Evolutionary conservation across 1,140 invertebrate species (phyloP).

Genomic region (Helicoverpa armigera): DNA sequence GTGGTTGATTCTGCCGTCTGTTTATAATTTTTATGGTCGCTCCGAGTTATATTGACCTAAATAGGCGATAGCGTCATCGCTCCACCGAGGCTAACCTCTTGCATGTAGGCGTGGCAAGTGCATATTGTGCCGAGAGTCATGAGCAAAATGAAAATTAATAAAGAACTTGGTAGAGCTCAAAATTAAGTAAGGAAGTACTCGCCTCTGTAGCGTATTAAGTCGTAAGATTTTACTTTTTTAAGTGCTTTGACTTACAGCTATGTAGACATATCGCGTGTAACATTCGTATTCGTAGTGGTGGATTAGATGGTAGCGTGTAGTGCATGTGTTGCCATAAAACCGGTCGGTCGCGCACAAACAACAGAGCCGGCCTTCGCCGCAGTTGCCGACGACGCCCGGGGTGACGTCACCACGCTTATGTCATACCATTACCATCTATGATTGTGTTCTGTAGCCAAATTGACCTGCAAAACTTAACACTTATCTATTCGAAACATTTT

Average conservation of each 20-base stretch:
- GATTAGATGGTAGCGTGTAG: slow-evolving; percentile 50
- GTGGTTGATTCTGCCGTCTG: slow-evolving; percentile 43
- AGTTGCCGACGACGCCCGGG: slow-evolving; percentile 76
- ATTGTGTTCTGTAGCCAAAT: slow-evolving; percentile 50
- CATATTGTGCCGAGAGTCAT: slow-evolving; percentile 51
- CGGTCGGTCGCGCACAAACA: slow-evolving; percentile 73
- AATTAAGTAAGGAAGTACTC: not conserved
- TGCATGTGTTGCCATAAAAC: slow-evolving; percentile 70
- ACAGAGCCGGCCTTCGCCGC: slow-evolving; percentile 73
- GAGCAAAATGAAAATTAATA: slow-evolving; percentile 38
- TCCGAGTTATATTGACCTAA: slow-evolving; percentile 80
- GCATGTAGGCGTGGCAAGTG: slow-evolving; percentile 70
- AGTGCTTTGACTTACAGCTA: slow-evolving; percentile 27
- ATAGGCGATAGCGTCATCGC: slow-evolving; percentile 80
- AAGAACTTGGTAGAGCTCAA: slow-evolving; percentile 1
- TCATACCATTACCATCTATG: slow-evolving; percentile 69
- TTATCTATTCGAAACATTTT: slow-evolving; percentile 32
- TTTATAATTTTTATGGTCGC: slow-evolving; percentile 75
- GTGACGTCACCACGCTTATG: slow-evolving; percentile 82
- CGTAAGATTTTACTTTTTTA: slow-evolving; percentile 22
- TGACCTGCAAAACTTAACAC: slow-evolving; percentile 55
- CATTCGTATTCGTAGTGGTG: slow-evolving; percentile 52
- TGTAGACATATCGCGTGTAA: slow-evolving; percentile 56
- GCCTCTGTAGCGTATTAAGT: not conserved
- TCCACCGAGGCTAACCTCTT: slow-evolving; percentile 63